A percentile compares a stretch with the other conserved stretches of the same genome.
phyloP scores from a whole-genome alignment of 2,888 invertebrate species.

The Leucania comma region DNA sequence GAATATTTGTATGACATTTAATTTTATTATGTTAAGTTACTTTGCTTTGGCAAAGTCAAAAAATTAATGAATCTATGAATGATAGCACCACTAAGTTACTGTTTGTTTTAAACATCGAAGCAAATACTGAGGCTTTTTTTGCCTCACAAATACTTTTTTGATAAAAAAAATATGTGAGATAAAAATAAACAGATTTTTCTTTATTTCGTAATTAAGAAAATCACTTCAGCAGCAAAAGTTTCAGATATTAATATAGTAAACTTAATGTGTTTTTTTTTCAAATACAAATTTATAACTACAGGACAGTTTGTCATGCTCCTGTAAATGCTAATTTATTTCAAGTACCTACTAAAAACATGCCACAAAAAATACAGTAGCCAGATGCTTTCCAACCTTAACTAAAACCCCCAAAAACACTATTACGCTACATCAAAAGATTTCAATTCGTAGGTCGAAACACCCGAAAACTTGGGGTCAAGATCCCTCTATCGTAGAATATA shows the following conservation, averaged over 20 bases:
- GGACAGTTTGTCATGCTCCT: neutral
- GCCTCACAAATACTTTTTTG: no score
- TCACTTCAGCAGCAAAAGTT: no score
- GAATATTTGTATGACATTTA: no score
- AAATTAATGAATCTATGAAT: no score
- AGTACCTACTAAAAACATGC: neutral
- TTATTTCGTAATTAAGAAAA: neutral
- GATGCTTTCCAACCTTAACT: neutral
- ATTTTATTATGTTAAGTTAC: no score
- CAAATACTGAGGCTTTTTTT: no score
- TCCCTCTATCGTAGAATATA: slow-evolving; percentile 32
- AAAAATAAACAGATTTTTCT: no score
- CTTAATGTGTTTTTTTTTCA: neutral
- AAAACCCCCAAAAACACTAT: slow-evolving; percentile 17
- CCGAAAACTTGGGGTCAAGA: slow-evolving; percentile 28
- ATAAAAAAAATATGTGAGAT: no score
- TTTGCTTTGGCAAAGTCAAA: no score
- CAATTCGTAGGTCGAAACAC: slow-evolving; percentile 11
- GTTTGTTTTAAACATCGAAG: no score
- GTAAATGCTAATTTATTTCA: neutral
- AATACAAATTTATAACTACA: neutral
- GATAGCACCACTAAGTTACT: no score
- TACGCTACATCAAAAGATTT: slow-evolving; percentile 35
- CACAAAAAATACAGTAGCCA: neutral
- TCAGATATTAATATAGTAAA: no score